phyloP scores from a whole-genome alignment of 2,113 vertebrate genomes.

The Callopanchax toddi region DNA sequence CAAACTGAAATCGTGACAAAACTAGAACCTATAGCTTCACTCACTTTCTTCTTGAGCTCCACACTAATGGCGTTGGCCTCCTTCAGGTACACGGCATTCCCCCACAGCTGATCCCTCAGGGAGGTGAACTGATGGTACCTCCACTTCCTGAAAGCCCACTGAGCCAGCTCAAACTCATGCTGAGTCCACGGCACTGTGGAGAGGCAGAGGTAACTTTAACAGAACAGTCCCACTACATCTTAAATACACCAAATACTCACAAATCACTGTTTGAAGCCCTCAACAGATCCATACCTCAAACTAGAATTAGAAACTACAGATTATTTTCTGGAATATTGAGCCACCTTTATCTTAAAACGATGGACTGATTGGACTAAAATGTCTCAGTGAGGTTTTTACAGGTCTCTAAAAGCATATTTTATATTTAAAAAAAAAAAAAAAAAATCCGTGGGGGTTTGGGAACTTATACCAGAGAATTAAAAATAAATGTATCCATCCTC shows the following conservation, averaged over 20 bases:
- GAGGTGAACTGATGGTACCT: slow-evolving; percentile 98
- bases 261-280: too few species aligned
- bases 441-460: too few species aligned
- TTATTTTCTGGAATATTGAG: not conserved
- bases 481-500: too few species aligned
- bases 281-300: not conserved
- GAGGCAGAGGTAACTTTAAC: not conserved
- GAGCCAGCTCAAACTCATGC: slow-evolving; percentile 92
- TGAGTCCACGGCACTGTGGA: slow-evolving; percentile 91
- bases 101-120: slow-evolving; percentile 94
- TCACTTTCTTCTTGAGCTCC: slow-evolving; percentile 97
- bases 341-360: not conserved
- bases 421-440: not conserved
- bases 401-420: not conserved
- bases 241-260: not conserved
- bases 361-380: not conserved
- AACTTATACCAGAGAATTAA: too few species aligned
- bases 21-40: too few species aligned
- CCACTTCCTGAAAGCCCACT: slow-evolving; percentile 99
- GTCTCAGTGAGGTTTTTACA: not conserved
- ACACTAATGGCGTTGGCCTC: slow-evolving; percentile 98
- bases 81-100: slow-evolving; percentile 95
- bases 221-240: not conserved
- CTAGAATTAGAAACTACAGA: not conserved
- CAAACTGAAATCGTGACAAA: too few species aligned